Base-by-base conservation (phyloP, 1,140 invertebrate genomes). In the Papilio dardanus region DNA sequence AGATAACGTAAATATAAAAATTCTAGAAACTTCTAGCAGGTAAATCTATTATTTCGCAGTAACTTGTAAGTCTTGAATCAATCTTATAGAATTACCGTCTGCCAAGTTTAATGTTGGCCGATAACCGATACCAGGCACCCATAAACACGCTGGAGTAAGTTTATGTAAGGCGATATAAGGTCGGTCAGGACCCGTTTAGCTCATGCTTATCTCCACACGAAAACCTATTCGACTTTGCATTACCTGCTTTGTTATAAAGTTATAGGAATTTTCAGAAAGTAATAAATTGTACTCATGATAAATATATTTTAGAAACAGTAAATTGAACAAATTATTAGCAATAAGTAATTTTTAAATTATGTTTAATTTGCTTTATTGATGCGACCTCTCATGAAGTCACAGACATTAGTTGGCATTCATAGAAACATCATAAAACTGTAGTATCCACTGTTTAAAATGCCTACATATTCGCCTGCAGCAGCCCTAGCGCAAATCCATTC, bases 91-190 rank as follows among this genome's bases (percentile, higher is more conserved):
- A 58, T 58, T 58, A 58, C 54, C 54, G 54, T 14, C 54, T 54
- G 54, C 8, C 54, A 28, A 58, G 24, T 58, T 58, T 58, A 58
- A 58, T 58, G 54, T 58, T 28, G 54, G 54, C 54, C 24, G 67
- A 65, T 24, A 28, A 14, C 74, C 46, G 81, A 84, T 83, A 82
- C 77, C 83, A 71, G 76, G 66, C 42, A 28, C 71, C 73, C 67
- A 83, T 88, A 89, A 90, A 87, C 78, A 69, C 75, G 58, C 46
- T 40, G 31, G 28, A 50, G 74, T 80, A 81, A 85, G 82, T 88
- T 87, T 86, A 87, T 85, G 86, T 76, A 67, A 75, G 37, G 67
- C 81, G 88, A 89, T 90, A 88, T 81, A 83, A 83, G 88, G 88
- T 88, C 86, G 88, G 88, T 82, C 85, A 75, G 65, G 54, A 83